phyloP scores from a whole-genome alignment of 2,888 invertebrate species.

The Eulithis prunata region DNA sequence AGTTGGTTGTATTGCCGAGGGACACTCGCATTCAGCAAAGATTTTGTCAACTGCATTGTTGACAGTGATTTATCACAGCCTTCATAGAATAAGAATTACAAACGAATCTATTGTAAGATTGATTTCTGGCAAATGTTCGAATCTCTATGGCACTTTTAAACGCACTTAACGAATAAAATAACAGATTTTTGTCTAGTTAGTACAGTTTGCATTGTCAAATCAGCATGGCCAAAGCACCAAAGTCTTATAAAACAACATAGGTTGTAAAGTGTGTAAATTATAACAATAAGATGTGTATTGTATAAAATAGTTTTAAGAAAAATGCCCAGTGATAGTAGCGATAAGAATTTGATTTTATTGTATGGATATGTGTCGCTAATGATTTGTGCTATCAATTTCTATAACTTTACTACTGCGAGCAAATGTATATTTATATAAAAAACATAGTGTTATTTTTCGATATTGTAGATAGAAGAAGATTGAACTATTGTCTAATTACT shows the following conservation, averaged over 20 bases:
- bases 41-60: constrained; percentile 69
- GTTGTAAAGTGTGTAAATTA: constrained; percentile 77
- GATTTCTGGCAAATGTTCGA: constrained; percentile 25
- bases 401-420: constrained; percentile 53
- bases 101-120: constrained; percentile 41
- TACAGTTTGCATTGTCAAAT: constrained; percentile 50
- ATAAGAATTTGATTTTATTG: constrained; percentile 69
- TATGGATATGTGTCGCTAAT: constrained; percentile 61
- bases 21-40: constrained; percentile 49
- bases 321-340: constrained; percentile 82
- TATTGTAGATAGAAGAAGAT: constrained; percentile 57
- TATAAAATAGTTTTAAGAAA: constrained; percentile 67
- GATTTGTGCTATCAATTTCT: constrained; percentile 67
- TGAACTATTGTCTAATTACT: constrained; percentile 60
- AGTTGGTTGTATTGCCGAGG: constrained; percentile 60
- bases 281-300: constrained; percentile 52
- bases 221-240: constrained; percentile 80
- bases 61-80: constrained; percentile 72
- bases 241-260: constrained; percentile 65
- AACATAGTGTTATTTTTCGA: constrained; percentile 72
- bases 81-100: constrained; percentile 52
- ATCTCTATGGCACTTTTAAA: constrained; percentile 19
- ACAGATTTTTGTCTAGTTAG: constrained; percentile 36
- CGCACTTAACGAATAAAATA: constrained; percentile 17
- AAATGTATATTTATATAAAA: constrained; percentile 57